These are phyloP conservation scores for Neoarius graeffei DNA, from an alignment of 2,113 vertebrate species.

Conservation along the genomic window DNA sequence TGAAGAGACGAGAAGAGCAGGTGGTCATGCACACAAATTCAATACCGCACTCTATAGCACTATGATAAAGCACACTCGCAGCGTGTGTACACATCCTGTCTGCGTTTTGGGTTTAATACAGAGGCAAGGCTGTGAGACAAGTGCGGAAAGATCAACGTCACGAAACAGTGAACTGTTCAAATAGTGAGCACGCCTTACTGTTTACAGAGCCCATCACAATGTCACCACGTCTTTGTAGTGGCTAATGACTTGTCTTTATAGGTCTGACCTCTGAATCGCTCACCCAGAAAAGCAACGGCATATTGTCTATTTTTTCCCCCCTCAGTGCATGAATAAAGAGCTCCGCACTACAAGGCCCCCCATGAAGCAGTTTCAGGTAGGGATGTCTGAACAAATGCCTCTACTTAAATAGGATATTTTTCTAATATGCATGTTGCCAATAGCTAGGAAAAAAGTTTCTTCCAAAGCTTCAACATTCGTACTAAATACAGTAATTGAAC, in stretches of 20 bases:
- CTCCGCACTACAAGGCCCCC: neutral
- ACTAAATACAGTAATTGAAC: neutral
- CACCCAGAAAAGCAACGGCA: neutral
- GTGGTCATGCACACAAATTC: neutral
- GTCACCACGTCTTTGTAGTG: slow-evolving; percentile 45
- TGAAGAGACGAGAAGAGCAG: slow-evolving; percentile 57
- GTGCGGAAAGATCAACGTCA: slow-evolving; percentile 19
- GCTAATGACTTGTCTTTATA: slow-evolving; percentile 35
- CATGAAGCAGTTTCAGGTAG: neutral
- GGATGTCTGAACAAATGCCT: neutral
- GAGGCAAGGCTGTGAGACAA: neutral
- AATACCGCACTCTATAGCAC: neutral
- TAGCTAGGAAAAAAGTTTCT: neutral
- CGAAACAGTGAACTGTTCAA: slow-evolving; percentile 42
- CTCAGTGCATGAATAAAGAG: neutral
- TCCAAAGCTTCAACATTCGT: neutral
- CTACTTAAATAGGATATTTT: neutral
- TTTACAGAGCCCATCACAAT: slow-evolving; percentile 39
- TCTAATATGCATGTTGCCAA: neutral
- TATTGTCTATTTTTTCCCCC: neutral
- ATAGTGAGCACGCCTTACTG: slow-evolving; percentile 16
- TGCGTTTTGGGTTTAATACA: slow-evolving; percentile 19
- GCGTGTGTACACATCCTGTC: slow-evolving; percentile 33
- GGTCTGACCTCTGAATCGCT: slow-evolving; percentile 30
- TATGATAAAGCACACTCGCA: slow-evolving; percentile 19